Percentiles rank a stretch among this genome's conserved stretches.
Conservation (phyloP, 1,140 invertebrate genomes). For the Dendroctonus ponderosae region DNA sequence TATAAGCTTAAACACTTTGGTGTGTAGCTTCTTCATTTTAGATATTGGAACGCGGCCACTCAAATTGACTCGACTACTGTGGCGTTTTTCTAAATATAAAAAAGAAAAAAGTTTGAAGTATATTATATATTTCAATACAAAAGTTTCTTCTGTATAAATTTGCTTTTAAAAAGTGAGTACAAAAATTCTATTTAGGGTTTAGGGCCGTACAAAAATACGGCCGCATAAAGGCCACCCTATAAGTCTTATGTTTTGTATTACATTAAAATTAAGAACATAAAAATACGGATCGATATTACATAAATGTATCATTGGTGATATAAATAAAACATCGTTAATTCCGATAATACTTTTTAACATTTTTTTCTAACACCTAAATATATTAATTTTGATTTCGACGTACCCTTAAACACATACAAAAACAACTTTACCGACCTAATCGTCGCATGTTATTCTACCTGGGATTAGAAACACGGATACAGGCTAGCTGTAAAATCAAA, state of each 20-base stretch:
- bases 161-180: conserved; percentile 43
- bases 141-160: conserved; percentile 45
- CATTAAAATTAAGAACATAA: conserved; percentile 32
- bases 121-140: conserved; percentile 48
- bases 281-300: conserved; percentile 34
- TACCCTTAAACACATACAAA: not conserved
- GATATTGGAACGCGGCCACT: no score
- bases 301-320: conserved; percentile 4
- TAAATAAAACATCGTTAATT: conserved; percentile 18
- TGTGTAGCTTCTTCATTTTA: no score
- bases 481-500: no score
- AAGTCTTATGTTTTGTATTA: conserved; percentile 47
- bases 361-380: conserved; percentile 8
- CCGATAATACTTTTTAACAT: conserved; percentile 9
- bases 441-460: not conserved
- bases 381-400: conserved; percentile 9
- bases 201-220: conserved; percentile 39
- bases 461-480: no score
- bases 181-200: conserved; percentile 43
- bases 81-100: not conserved
- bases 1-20: no score
- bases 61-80: not conserved
- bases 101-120: conserved; percentile 16
- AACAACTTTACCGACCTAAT: not conserved
- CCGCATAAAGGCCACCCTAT: conserved; percentile 46